Percentiles rank a stretch among this genome's conserved stretches.
These are phyloP conservation scores for Mirounga angustirostris DNA, from an alignment of 2,113 vertebrate genomes.

Conservation along the genomic window DNA sequence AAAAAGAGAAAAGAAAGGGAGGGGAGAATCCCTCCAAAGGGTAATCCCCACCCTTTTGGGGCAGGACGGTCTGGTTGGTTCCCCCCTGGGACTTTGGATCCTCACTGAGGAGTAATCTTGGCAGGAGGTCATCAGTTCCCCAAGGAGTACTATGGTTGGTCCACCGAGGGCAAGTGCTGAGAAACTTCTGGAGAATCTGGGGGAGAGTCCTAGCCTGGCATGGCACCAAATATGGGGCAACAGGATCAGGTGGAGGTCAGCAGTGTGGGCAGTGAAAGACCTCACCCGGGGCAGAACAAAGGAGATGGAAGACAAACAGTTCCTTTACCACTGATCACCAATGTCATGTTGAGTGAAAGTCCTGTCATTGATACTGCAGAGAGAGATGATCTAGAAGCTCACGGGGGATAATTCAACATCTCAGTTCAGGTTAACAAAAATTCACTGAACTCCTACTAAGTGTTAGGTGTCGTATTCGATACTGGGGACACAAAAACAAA, in stretches of 20 bases:
- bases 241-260: background rate
- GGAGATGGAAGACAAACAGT: background rate
- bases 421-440: background rate
- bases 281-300: background rate
- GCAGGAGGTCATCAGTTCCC: background rate
- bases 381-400: background rate
- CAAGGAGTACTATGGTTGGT: background rate
- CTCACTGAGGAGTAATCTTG: background rate
- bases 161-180: background rate
- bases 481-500: background rate
- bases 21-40: background rate
- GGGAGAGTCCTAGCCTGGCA: background rate
- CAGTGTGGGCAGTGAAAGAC: background rate
- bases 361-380: background rate
- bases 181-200: background rate
- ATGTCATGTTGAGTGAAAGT: background rate
- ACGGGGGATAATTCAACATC: background rate
- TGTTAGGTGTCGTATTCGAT: background rate
- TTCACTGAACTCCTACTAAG: background rate
- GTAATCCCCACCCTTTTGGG: background rate
- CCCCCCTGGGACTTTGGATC: background rate
- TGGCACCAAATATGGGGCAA: background rate
- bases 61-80: background rate
- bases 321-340: background rate
- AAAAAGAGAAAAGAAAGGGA: background rate